Evolutionary conservation across 1,140 invertebrate species (phyloP), one percentile per base, ranked within the genome.

Genomic region (Gryon sp.): DNA sequence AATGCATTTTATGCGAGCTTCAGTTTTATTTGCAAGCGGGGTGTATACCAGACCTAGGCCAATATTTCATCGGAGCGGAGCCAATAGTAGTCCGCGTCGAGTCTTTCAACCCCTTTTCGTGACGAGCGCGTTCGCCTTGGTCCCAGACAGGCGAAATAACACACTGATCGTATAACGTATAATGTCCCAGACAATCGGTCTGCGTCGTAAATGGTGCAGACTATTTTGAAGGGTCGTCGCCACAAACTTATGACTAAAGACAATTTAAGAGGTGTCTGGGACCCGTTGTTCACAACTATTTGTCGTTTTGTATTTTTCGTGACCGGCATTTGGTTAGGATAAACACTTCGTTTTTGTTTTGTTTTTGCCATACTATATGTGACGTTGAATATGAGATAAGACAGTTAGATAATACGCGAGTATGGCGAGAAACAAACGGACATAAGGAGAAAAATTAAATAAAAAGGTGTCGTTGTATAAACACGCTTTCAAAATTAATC

Each of bases 111-210:
- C 77, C 77, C 77, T 79, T n/a, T n/a, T 75, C 36, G 53, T 66
- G 48, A 60, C 41, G 38, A 46, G 32, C 57, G 62, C 59, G 59
- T 68, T 3, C 38, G 57, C 45, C 62, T 76, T 70, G 63, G 60
- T 53, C 69, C 72, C 81, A 85, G 83, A 86, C 83, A 73, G 76
- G 74, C 73, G 76, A 78, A n/a, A 81, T 83, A 82, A 84, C 82
- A 15, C 62, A 36, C 14, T 34, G 78, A 69, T 84, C 84, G 81
- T 85, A 85, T 86, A 86, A 83, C 80, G 81, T 79, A 83, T 84
- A 86, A 85, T 83, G 80, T 79, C 75, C 78, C 82, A 83, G 83
- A 84, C 83, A 82, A 84, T 81, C 84, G 81, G 84, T 83, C 81
- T 76, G 62, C 55, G 50, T 78, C 80, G 63, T 80, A 79, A 80